Evolutionary conservation across 2,113 vertebrate genomes (phyloP), one percentile per base, ranked within the genome.

Genomic region (Thymallus thymallus): DNA sequence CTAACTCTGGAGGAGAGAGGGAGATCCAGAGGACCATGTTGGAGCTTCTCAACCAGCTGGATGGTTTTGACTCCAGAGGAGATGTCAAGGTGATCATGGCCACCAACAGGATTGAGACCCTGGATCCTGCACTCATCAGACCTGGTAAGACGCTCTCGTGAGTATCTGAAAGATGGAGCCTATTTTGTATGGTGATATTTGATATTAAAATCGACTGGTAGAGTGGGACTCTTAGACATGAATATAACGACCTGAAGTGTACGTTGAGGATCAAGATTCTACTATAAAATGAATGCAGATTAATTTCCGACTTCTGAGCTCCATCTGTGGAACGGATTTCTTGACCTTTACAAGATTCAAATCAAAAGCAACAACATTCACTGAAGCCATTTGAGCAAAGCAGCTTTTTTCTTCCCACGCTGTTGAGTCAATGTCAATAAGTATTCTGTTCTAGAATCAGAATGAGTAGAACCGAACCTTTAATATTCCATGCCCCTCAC

Each of bases 51-150:
- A 99, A 98, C 91, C 96, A 99, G 73, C 69, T 99, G 82, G 97
- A 99, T 55, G 98, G 97, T 22, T 99, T 99, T 80, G 98, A 99
- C 82, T 99, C 96, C 0, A 87, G 97, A 5, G 98, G 97, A 2
- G 97, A 98, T 0, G 98, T 99, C 1, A 98, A 99, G 90, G 98
- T 99, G 12, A 98, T 99, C 82, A 99, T 99, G 98, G 97, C 97
- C 65, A 99, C 97, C 48, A 99, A 99, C 82, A 92, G 97, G 80
- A 98, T 99, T 93, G 98, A 99, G 87, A 99, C 98, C 0, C 83
- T 99, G 78, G 97, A 99, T 74, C 98, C 97, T 0, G 98, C 97
- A 7, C 94, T 99, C 80, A 99, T 99, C 90, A 93, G 98, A 86
- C 97, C 98, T 85, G 98, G 97, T 98, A 80, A 76, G 73, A 79